Conservation (phyloP, 2,888 invertebrate genomes). For the Cacoxenus indagator region DNA sequence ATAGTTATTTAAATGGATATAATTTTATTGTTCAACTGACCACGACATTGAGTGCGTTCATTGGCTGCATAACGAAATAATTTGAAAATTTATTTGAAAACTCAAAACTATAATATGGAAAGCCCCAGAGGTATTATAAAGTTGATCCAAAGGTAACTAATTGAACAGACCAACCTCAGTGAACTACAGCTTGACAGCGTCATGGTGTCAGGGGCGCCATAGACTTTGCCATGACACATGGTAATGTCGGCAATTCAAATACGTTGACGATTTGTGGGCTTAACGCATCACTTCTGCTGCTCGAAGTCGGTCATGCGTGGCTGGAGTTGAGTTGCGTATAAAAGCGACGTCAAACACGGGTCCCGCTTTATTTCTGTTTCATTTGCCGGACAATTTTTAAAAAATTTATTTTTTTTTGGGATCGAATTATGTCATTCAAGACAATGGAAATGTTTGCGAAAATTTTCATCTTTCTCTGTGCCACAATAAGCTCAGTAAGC, state of each 20-base stretch:
- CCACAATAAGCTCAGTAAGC: not conserved
- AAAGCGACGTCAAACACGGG: constrained; percentile 12
- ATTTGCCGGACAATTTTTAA: not conserved
- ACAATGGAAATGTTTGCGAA: not conserved
- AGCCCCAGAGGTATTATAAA: too few species aligned
- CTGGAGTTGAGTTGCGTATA: constrained; percentile 18
- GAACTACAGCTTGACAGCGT: constrained; percentile 1
- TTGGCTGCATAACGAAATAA: not conserved
- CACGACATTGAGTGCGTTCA: constrained; percentile 27
- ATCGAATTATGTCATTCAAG: not conserved
- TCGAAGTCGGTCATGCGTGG: constrained; percentile 36
- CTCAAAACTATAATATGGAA: too few species aligned
- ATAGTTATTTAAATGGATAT: not conserved
- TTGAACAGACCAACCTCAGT: constrained; percentile 19
- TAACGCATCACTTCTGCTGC: not conserved
- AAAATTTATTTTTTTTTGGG: too few species aligned
- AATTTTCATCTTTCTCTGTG: not conserved
- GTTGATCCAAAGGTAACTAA: not conserved
- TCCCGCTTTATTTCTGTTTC: constrained; percentile 21
- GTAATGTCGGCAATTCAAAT: too few species aligned
- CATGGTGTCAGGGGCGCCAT: not conserved
- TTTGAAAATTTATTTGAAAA: too few species aligned
- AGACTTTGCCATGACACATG: not conserved
- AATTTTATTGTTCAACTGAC: constrained; percentile 25
- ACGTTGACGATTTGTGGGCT: not conserved